These are phyloP conservation scores for Pristionchus fissidentatus DNA, from an alignment of 2,888 invertebrate genomes.

Conservation along the genomic window DNA sequence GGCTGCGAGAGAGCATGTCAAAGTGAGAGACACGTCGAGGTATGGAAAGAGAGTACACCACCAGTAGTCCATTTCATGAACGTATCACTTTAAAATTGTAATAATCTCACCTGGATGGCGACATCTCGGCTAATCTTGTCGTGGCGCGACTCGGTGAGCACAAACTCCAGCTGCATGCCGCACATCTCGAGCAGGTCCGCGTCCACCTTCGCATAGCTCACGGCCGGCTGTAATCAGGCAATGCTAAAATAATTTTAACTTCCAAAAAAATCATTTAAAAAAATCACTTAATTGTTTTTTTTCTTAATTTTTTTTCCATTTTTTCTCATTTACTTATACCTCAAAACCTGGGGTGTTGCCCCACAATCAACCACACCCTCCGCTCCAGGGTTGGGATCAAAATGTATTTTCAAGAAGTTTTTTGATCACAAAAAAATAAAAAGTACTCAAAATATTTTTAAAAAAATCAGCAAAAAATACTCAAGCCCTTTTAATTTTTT, in stretches of 20 bases:
- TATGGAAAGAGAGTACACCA: neutral
- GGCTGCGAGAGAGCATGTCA: slow-evolving; percentile 79
- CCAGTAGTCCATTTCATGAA: neutral
- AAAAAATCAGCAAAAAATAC: too few relatives aligned
- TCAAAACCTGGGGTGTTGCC: too few relatives aligned
- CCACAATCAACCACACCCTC: too few relatives aligned
- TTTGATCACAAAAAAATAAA: too few relatives aligned
- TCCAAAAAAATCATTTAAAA: neutral
- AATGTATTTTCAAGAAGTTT: neutral
- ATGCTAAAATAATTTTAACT: neutral
- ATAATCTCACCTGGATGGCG: slow-evolving; percentile 83
- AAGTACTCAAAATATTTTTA: too few relatives aligned
- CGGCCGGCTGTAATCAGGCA: neutral
- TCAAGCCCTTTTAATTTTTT: too few relatives aligned
- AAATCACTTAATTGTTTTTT: too few relatives aligned
- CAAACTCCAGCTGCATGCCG: slow-evolving; percentile 83
- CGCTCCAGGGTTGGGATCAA: neutral
- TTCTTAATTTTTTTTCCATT: neutral
- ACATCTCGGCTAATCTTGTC: slow-evolving; percentile 87
- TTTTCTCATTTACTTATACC: too few relatives aligned
- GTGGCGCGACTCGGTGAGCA: slow-evolving; percentile 85
- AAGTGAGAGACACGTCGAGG: neutral
- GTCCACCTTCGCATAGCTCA: neutral
- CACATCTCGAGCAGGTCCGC: slow-evolving; percentile 34
- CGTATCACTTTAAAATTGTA: too few relatives aligned